Conservation (phyloP, 2,797 vertebrate species). For the Falco berigora region DNA sequence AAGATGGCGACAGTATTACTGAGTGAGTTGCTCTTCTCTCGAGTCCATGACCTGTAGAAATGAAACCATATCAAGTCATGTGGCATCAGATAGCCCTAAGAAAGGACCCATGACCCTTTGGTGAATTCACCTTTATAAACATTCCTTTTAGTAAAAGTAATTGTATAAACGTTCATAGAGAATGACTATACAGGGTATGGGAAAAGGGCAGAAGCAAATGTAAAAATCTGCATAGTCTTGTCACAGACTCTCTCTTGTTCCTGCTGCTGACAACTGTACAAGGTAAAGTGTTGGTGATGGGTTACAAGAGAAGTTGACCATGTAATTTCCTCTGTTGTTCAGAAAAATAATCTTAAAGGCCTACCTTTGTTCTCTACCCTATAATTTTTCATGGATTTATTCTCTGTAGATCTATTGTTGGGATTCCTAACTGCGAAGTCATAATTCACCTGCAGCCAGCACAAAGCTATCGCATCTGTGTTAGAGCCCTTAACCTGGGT, state of each 20-base stretch:
- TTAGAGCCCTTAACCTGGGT: conserved; percentile 85
- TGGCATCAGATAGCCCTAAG: background rate
- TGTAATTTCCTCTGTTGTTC: background rate
- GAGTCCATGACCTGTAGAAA: background rate
- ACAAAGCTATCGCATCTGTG: conserved; percentile 76
- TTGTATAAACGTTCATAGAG: background rate
- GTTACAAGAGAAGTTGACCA: background rate
- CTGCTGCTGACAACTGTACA: background rate
- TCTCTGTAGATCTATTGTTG: conserved; percentile 82
- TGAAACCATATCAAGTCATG: background rate
- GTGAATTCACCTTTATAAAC: background rate
- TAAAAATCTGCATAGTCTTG: background rate
- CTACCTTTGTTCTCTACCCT: background rate
- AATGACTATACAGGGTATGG: background rate
- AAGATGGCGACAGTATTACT: conserved; percentile 56
- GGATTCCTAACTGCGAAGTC: conserved; percentile 88
- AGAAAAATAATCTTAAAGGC: background rate
- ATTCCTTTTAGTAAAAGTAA: background rate
- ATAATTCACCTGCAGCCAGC: conserved; percentile 84
- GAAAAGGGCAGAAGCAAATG: background rate
- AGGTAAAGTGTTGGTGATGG: background rate
- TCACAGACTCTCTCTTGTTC: background rate
- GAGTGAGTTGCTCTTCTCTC: conserved; percentile 78
- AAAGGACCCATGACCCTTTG: background rate
- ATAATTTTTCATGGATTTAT: background rate